phyloP scores from a whole-genome alignment of 2,797 vertebrate genomes.

The Acipenser ruthenus region DNA sequence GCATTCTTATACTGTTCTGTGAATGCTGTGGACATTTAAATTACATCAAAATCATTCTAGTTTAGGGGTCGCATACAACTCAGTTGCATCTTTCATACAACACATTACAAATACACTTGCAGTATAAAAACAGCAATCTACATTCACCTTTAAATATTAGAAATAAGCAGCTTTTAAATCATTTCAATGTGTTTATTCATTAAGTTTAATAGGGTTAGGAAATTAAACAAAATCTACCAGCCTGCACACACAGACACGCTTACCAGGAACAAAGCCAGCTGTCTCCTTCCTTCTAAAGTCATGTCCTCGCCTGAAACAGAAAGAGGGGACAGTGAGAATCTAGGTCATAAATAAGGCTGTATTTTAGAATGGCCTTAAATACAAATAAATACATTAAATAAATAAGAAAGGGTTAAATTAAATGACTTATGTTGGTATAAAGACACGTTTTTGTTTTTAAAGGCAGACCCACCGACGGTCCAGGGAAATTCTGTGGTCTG shows the following conservation, averaged over 20 bases:
- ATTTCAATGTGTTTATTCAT: constrained; percentile 19
- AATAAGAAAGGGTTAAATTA: neutral
- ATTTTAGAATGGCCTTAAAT: neutral
- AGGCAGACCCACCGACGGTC: constrained; percentile 46
- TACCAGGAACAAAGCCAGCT: constrained; percentile 36
- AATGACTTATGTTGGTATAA: neutral
- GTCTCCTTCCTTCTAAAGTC: neutral
- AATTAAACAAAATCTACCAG: neutral
- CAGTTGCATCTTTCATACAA: neutral
- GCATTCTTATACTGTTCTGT: constrained; percentile 29
- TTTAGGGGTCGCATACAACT: no score
- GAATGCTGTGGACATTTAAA: neutral
- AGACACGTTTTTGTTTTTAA: neutral
- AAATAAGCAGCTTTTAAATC: no score
- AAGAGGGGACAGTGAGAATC: neutral
- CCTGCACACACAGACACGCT: constrained; percentile 25
- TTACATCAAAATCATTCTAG: no score
- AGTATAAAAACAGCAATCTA: neutral
- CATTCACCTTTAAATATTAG: no score
- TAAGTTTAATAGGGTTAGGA: constrained; percentile 4
- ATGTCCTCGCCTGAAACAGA: neutral
- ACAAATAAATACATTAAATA: constrained; percentile 9
- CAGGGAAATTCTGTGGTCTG: constrained; percentile 40
- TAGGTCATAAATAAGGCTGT: neutral
- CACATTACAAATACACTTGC: neutral